Percentiles rank a stretch among this genome's conserved stretches.
Conservation (phyloP, 2,113 vertebrate species). For the Phocoena phocoena region DNA sequence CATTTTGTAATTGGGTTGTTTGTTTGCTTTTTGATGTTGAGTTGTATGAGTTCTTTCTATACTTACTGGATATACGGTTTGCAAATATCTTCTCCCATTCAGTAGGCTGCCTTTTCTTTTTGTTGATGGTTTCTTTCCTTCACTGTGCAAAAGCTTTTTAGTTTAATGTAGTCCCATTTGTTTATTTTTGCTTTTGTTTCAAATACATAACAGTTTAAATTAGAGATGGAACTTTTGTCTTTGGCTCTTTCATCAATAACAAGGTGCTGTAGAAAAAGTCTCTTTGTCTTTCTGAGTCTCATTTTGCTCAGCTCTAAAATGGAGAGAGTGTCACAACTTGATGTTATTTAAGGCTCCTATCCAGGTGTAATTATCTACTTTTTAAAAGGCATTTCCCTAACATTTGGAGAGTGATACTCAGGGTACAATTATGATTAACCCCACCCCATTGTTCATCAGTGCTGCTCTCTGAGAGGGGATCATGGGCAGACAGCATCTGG, state of each 20-base stretch:
- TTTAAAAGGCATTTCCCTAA: not conserved
- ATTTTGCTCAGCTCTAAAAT: not conserved
- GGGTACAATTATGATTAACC: not conserved
- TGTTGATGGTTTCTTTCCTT: not conserved
- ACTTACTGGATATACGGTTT: not conserved
- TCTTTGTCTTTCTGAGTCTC: not conserved
- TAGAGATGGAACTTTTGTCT: not conserved
- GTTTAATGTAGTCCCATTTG: not conserved
- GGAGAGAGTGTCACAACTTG: not conserved
- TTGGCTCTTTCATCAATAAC: not conserved
- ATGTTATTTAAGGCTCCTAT: not conserved
- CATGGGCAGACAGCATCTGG: not conserved
- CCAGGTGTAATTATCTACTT: not conserved
- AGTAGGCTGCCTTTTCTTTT: too few species aligned
- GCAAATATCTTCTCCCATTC: too few species aligned
- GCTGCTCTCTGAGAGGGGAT: not conserved
- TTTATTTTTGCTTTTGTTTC: too few species aligned
- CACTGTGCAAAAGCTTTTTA: not conserved
- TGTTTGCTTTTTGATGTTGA: not conserved
- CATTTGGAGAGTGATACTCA: not conserved
- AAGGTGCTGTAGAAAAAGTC: not conserved
- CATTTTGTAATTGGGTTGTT: too few species aligned
- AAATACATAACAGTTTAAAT: not conserved
- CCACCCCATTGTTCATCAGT: not conserved
- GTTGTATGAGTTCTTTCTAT: fast-evolving